These are phyloP conservation scores for Phasia obesa DNA, from an alignment of 2,888 invertebrate species.

Conservation along the genomic window DNA sequence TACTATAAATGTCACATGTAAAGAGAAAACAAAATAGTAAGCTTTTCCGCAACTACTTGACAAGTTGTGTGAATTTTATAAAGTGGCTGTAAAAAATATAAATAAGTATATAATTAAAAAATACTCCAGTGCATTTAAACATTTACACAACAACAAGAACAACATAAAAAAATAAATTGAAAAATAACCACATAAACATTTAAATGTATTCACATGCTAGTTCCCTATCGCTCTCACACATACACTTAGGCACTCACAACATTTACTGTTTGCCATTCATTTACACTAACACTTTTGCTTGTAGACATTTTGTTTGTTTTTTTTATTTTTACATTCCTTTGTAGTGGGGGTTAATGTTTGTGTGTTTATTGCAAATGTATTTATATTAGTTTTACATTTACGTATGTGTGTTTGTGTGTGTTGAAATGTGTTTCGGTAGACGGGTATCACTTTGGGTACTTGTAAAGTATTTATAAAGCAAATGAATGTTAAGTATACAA, in stretches of 20 bases:
- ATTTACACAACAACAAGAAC: slow-evolving; percentile 8
- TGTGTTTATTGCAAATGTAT: neutral
- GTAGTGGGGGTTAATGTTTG: neutral
- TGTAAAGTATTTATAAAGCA: slow-evolving; percentile 65
- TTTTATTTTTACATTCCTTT: slow-evolving; percentile 4
- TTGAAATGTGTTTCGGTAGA: neutral
- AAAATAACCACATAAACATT: slow-evolving; percentile 38
- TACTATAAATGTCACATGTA: slow-evolving; percentile 53
- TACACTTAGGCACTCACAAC: neutral
- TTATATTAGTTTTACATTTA: too few species aligned
- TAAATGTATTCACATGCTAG: neutral
- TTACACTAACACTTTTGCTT: slow-evolving; percentile 28
- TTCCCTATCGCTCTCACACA: neutral
- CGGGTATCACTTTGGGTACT: slow-evolving; percentile 36
- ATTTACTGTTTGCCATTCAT: neutral
- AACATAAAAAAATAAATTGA: slow-evolving; percentile 15
- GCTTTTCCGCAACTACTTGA: slow-evolving; percentile 57
- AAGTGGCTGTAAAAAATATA: slow-evolving; percentile 54
- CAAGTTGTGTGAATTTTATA: slow-evolving; percentile 65
- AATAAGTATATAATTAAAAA: slow-evolving; percentile 66
- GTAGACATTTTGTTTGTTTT: slow-evolving; percentile 37
- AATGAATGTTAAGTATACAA: slow-evolving; percentile 62
- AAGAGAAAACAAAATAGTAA: slow-evolving; percentile 23
- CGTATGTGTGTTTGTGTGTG: neutral
- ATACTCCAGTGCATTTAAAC: slow-evolving; percentile 49